phyloP scores from a whole-genome alignment of 2,797 vertebrate genomes.

The Chaetophractus vellerosus region DNA sequence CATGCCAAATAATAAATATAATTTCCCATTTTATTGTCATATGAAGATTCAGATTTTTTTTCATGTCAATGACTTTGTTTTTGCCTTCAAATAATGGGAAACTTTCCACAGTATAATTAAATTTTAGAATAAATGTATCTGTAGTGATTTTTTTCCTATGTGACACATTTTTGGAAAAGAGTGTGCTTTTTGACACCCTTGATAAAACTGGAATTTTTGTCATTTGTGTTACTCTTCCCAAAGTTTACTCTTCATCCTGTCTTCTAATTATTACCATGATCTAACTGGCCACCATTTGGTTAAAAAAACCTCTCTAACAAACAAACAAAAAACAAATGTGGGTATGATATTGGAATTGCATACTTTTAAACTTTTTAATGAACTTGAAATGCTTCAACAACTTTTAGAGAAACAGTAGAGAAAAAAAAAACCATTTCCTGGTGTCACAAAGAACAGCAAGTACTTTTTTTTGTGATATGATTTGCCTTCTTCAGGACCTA shows the following conservation, averaged over 20 bases:
- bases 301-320: background rate
- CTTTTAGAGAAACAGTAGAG: background rate
- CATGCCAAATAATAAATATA: background rate
- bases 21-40: background rate
- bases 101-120: background rate
- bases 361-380: background rate
- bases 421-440: background rate
- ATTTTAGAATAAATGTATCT: background rate
- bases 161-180: background rate
- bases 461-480: background rate
- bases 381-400: background rate
- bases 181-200: background rate
- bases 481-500: background rate
- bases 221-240: background rate
- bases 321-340: background rate
- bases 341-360: background rate
- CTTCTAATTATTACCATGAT: background rate
- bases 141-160: background rate
- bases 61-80: background rate
- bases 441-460: too few species aligned
- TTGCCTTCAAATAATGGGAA: background rate
- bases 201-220: background rate
- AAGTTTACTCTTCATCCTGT: too few species aligned
- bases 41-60: background rate
- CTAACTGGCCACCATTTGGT: background rate